Base-by-base conservation (phyloP, 2,888 invertebrate genomes). In the Cepaea hortensis region DNA sequence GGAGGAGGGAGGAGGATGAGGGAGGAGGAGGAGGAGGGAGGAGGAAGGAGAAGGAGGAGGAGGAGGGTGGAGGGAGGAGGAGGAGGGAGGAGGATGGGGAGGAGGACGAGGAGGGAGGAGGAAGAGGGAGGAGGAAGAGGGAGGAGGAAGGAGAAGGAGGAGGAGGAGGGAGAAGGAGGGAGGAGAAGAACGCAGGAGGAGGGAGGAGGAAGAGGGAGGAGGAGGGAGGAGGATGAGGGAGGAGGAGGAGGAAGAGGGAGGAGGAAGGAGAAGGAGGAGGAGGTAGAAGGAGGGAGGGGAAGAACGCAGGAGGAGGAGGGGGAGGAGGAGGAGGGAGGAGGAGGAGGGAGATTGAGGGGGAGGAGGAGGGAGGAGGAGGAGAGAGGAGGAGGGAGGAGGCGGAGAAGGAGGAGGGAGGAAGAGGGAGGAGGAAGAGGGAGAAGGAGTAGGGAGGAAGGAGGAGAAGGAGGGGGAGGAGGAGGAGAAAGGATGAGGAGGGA, bases 111-210 rank as follows among this genome's bases (percentile, higher is more conserved):
- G 72, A 83, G 72, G 50, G 48, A 55, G 73, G 50, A n/a, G 50
- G 73, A 80, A 81, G 81, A 50, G 72, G 70, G 73, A 20, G 81
- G 50, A 85, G 85, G 73, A 13, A 81, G 68, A 81, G 68, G 68
- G 68, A 81, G 81, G 46, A 4, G 68, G 81, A 81, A 68, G 18
- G 81, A 68, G 81, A 68, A 11, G 50, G 18, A 55, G 13, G 72
- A 13, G 70, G n/a, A 72, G 5, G 23, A 68, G n/a, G n/a, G 55
- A 55, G 23, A 55, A 20, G 75, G 11, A 50, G n/a, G n/a, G n/a
- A n/a, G n/a, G n/a, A n/a, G n/a, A n/a, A n/a, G n/a, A n/a, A n/a
- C n/a, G n/a, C n/a, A 5, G 46, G 48, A 35, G 11, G 9, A 9
- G n/a, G 18, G 46, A 35, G 4, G 18, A 18, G 70, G 15, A 35